Evolutionary conservation across 2,888 invertebrate species (phyloP).

Genomic region (Augochlorella aurata): DNA sequence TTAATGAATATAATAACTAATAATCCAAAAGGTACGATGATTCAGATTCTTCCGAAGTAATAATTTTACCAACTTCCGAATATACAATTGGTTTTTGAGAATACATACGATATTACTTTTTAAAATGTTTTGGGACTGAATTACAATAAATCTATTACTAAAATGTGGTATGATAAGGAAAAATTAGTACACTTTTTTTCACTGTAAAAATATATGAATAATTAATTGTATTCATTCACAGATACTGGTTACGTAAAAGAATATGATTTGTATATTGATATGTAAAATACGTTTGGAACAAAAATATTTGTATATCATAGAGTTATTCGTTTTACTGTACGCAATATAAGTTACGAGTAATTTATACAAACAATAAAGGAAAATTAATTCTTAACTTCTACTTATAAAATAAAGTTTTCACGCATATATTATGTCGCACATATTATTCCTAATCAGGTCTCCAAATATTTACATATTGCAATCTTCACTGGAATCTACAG

Average conservation of each 20-base stretch:
- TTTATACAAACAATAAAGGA: constrained; percentile 16
- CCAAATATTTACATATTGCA: constrained; percentile 37
- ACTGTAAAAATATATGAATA: constrained; percentile 56
- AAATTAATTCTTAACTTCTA: not conserved
- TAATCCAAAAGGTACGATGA: not conserved
- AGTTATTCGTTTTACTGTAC: constrained; percentile 9
- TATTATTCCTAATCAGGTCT: constrained; percentile 50
- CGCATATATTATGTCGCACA: constrained; percentile 38
- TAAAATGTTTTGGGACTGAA: not conserved
- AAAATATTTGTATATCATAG: constrained; percentile 22
- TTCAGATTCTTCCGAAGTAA: not conserved
- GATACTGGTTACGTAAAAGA: constrained; percentile 12
- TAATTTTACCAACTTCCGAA: not conserved
- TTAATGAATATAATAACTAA: not conserved
- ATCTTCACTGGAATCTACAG: constrained; percentile 58
- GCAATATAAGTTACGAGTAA: constrained; percentile 1
- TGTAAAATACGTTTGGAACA: constrained; percentile 3
- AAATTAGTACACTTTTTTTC: constrained; percentile 5
- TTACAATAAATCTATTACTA: not conserved
- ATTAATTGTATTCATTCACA: constrained; percentile 15
- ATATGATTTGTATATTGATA: constrained; percentile 14
- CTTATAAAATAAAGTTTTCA: constrained; percentile 19
- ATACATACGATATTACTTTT: not conserved
- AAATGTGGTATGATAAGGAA: not conserved
- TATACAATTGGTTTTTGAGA: not conserved